Evolutionary conservation across 1,140 invertebrate genomes (phyloP).

Genomic region (Agraylea sexmaculata): DNA sequence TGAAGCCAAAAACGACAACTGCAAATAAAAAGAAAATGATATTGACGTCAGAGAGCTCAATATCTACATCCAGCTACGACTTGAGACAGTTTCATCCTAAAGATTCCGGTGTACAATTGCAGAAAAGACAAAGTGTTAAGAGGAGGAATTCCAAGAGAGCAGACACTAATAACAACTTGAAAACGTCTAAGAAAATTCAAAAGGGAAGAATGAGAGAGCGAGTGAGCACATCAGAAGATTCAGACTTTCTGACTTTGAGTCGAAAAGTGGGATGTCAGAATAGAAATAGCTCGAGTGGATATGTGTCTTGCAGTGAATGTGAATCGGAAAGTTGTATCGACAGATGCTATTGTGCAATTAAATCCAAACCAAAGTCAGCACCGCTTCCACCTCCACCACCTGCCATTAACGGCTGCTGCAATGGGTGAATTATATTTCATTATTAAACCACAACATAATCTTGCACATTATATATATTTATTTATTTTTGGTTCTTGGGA

Average conservation of each 20-base stretch:
- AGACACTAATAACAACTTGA: constrained; percentile 29
- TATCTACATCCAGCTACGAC: constrained; percentile 46
- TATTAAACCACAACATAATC: neutral
- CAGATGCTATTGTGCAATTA: constrained; percentile 53
- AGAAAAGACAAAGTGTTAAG: constrained; percentile 31
- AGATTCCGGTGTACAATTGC: constrained; percentile 30
- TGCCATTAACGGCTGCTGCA: constrained; percentile 13
- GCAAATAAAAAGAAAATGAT: constrained; percentile 31
- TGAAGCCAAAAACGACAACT: constrained; percentile 20
- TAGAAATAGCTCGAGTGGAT: constrained; percentile 57
- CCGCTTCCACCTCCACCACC: constrained; percentile 21
- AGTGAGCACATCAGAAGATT: constrained; percentile 52
- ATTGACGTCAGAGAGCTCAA: constrained; percentile 40
- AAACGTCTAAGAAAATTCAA: constrained; percentile 29
- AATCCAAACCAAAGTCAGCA: constrained; percentile 14
- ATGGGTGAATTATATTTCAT: constrained; percentile 11
- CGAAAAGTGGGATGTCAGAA: constrained; percentile 44
- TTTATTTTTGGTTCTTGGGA: too few relatives aligned
- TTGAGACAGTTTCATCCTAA: constrained; percentile 45
- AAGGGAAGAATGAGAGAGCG: constrained; percentile 37
- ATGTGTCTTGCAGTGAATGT: constrained; percentile 77
- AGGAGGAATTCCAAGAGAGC: constrained; percentile 34
- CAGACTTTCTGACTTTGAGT: constrained; percentile 46
- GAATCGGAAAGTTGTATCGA: constrained; percentile 70
- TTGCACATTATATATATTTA: too few relatives aligned